Evolutionary conservation across 2,113 vertebrate species (phyloP), one percentile per base, ranked within the genome.

Genomic region (Saguinus imperator): DNA sequence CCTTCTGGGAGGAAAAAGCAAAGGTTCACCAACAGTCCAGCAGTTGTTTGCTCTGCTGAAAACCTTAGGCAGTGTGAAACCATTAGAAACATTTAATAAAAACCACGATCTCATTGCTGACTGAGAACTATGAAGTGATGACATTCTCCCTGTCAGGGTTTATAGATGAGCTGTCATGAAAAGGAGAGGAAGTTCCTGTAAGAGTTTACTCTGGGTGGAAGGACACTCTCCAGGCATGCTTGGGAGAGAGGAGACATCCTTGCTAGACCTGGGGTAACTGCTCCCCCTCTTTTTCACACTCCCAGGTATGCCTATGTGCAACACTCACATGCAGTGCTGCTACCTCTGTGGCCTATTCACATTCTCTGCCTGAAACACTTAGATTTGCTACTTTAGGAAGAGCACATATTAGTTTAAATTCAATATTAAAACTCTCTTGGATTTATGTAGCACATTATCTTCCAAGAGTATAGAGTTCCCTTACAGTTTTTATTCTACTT

Each of bases 391-490:
- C 29, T 25, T 92, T 55, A 86, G 85, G 55, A 82, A 89, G 1
- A 2, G 4, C 72, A 23, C 13, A 4, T 81, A 20, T 86, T 77
- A 55, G 35, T 29, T 83, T 89, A 40, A 91, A n/a, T 35, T 17
- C 21, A 45, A 57, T 45, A 37, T 43, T 86, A 91, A 92, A 89
- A 75, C 45, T 14, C 8, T n/a, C 40, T 83, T 86, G 68, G 88
- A 52, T 73, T 96, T 91, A 57, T 48, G 35, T 52, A 95, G 52
- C 27, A 50, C 8, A 2, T 37, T 58, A 55, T 81, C 75, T 93
- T 94, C 35, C 43, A 75, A 83, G 83, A 94, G 52, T 79, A 95
- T 40, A 29, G 66, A 77, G 45, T 96, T 86, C 52, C 86, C n/a
- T 29, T 50, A 88, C 68, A 37, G n/a, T 5, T 85, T 88, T 95